A percentile compares a stretch with the other conserved stretches of the same genome.
Evolutionary conservation across 2,888 invertebrate genomes (phyloP).

Genomic region (Agonopterix alstromeriana): DNA sequence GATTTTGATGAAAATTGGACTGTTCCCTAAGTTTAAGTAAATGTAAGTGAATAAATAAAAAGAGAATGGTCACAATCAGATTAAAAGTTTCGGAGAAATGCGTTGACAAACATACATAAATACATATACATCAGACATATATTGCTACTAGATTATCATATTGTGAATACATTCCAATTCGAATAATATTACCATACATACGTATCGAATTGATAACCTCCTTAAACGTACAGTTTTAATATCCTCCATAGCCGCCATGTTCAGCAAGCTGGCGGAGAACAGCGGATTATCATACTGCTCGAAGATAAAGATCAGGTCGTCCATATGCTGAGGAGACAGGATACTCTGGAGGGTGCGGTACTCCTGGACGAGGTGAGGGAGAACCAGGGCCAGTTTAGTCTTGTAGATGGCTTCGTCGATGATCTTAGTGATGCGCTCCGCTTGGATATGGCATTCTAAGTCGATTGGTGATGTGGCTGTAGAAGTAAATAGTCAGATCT

Average conservation of each 20-base stretch:
- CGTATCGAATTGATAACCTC: no score
- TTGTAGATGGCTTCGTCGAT: slow-evolving; percentile 66
- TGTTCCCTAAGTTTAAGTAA: no score
- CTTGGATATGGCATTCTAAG: slow-evolving; percentile 70
- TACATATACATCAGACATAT: no score
- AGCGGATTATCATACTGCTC: slow-evolving; percentile 64
- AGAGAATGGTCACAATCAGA: no score
- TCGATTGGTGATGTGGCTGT: slow-evolving; percentile 62
- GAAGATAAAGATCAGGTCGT: slow-evolving; percentile 57
- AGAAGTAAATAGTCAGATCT: not conserved
- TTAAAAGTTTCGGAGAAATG: no score
- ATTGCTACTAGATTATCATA: no score
- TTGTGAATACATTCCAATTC: no score
- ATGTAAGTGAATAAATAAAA: no score
- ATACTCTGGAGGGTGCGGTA: slow-evolving; percentile 40
- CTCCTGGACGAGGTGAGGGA: slow-evolving; percentile 53
- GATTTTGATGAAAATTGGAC: no score
- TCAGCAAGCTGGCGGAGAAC: slow-evolving; percentile 49
- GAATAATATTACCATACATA: no score
- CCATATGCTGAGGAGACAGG: slow-evolving; percentile 46
- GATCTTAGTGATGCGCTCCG: slow-evolving; percentile 71
- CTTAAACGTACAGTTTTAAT: slow-evolving; percentile 44
- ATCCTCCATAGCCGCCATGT: slow-evolving; percentile 56
- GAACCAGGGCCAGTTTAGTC: slow-evolving; percentile 57
- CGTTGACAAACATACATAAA: no score